Base-by-base conservation (phyloP, 1,140 invertebrate genomes). In the Eubasilissa regina region DNA sequence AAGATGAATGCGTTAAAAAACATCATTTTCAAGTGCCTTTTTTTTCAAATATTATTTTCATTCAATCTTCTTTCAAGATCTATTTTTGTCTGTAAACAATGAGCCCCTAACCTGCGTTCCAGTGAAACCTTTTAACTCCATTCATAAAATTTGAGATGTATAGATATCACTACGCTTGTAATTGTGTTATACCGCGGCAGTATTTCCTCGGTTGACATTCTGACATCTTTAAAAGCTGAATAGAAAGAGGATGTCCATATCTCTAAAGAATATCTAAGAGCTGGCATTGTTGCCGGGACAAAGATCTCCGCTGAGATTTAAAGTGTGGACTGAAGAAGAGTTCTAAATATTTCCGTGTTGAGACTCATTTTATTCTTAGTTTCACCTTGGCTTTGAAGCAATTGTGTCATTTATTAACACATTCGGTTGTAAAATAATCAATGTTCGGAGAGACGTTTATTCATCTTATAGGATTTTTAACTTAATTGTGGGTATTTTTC, bases 191-290 rank as follows among this genome's bases (percentile, higher is more conserved):
- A 35, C 21, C 64, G 47, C 47, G 21, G 44, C 47, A 19, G 35
- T 72, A 60, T 21, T 21, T 21, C 53, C 55, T 21, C 45, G 7
- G 43, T 17, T 79, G 80, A 77, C 77, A 72, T 56, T 47, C 44
- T 77, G 74, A 74, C 73, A 45, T 79, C 60, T 66, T 51, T 70
- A 12, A 55, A 55, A 56, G 47, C 51, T 72, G 64, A 80, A 73
- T 74, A 66, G 64, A 43, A 48, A 43, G 45, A 56, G 56, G 75
- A 77, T 58, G 45, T 60, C 48, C 19, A 25, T 77, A 82, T 80
- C 75, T 64, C 13, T 4, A 13, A 12, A 15, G 80, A 82, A 82
- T 82, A 82, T 82, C 81, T 82, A 82, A 78, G 3, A 80, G 75
- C 19, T 55, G 13, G 19, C 51, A 77, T 80, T 80, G 70, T 73